phyloP scores from a whole-genome alignment of 2,113 vertebrate species.

The Chlamydotis undulata region DNA sequence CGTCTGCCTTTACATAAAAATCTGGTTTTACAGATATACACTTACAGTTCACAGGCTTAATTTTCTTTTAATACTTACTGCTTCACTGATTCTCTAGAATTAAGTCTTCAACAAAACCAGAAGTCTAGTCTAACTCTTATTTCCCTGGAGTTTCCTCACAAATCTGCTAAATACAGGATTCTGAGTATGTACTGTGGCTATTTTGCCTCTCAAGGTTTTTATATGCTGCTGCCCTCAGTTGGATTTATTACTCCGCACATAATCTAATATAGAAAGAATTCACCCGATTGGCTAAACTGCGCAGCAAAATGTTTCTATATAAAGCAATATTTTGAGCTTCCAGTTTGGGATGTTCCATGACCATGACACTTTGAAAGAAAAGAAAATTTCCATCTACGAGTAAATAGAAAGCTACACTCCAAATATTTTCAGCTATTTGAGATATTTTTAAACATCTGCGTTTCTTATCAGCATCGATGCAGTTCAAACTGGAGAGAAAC shows the following conservation, averaged over 20 bases:
- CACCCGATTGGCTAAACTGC: constrained; percentile 53
- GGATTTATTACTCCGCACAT: constrained; percentile 50
- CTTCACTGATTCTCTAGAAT: constrained; percentile 18
- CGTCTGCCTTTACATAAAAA: background rate
- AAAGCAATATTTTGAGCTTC: constrained; percentile 60
- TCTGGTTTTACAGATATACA: background rate
- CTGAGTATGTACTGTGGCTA: background rate
- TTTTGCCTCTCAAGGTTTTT: constrained; percentile 28
- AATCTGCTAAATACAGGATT: background rate
- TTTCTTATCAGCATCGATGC: background rate
- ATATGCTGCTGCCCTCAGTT: constrained; percentile 33
- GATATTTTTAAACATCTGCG: constrained; percentile 38
- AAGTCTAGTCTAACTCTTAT: constrained; percentile 7
- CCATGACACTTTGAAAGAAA: constrained; percentile 1
- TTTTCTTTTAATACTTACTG: constrained; percentile 41
- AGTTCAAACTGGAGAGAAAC: background rate
- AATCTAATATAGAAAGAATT: constrained; percentile 69
- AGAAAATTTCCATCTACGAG: constrained; percentile 12
- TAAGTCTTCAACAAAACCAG: background rate
- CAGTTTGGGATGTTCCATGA: constrained; percentile 40
- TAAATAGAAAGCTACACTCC: constrained; percentile 22
- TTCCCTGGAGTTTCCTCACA: background rate
- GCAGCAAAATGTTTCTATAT: constrained; percentile 51
- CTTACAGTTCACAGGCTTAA: background rate
- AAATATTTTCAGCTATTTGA: constrained; percentile 8